A percentile compares a stretch with the other conserved stretches of the same genome.
phyloP scores from a whole-genome alignment of 2,888 invertebrate species.

The Coenonympha arcania region DNA sequence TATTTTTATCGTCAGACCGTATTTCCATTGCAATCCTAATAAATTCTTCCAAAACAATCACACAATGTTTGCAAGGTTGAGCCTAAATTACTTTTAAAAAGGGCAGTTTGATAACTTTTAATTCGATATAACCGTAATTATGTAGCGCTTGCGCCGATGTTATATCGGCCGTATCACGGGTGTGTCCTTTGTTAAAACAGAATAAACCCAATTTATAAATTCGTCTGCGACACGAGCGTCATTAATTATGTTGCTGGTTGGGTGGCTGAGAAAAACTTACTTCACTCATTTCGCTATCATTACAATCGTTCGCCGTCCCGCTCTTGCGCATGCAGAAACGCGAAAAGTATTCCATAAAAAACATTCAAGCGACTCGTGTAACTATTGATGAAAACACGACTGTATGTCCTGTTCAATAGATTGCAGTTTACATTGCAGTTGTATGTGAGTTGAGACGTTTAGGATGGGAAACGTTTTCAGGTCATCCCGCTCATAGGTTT shows the following conservation, averaged over 20 bases:
- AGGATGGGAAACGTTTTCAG: conserved; percentile 29
- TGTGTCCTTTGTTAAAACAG: conserved; percentile 63
- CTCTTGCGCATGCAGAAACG: conserved; percentile 43
- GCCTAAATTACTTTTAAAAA: not conserved
- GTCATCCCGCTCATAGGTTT: conserved; percentile 60
- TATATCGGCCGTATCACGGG: conserved; percentile 55
- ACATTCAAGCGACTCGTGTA: conserved; percentile 22
- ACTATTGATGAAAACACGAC: conserved; percentile 11
- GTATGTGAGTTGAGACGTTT: conserved; percentile 15
- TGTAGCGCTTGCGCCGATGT: conserved; percentile 44
- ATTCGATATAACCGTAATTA: conserved; percentile 36
- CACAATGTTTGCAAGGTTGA: not conserved
- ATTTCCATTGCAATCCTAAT: too few relatives aligned
- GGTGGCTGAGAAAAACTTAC: conserved; percentile 74
- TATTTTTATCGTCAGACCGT: too few relatives aligned
- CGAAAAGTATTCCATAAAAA: conserved; percentile 26
- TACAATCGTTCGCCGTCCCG: conserved; percentile 59
- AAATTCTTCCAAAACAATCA: not conserved
- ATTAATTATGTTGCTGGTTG: conserved; percentile 75
- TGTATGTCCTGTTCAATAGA: conserved; percentile 14
- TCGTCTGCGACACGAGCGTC: conserved; percentile 69
- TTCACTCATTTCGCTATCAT: conserved; percentile 72
- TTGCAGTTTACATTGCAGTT: conserved; percentile 18
- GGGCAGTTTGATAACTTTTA: not conserved
- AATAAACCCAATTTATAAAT: conserved; percentile 73